Evolutionary conservation across 2,888 invertebrate genomes (phyloP), one percentile per base, ranked within the genome.

Genomic region (Diarsia rubi): DNA sequence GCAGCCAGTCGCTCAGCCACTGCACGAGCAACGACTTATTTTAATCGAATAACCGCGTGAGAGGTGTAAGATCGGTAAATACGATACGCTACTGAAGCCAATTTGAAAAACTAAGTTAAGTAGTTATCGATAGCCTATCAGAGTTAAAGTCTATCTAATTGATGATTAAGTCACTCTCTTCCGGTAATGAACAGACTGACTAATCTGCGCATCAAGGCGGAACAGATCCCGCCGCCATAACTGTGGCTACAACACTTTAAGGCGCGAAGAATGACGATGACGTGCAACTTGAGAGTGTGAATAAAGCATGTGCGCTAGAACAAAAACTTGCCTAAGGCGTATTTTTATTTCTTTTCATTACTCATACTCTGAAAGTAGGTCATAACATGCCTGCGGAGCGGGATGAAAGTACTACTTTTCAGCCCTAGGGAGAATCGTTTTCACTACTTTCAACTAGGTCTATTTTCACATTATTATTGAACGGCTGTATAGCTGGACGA

Each of bases 131-230:
- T 63, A 37, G 14, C 63, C 54, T 37, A 82, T 60, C 24, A 47
- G 59, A 67, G 45, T 63, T 68, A 68, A 69, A 65, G 57, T 54
- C 21, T 64, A 42, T 21, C 14, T 82, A 68, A 77, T 65, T 78
- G 31, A 54, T 45, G 66, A 62, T 67, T 66, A 54, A 66, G 66
- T 82, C 63, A 91, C 89, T 89, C 90, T 91, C 88, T 84, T 88
- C 88, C 83, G 85, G 83, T 91, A 91, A 92, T 90, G 89, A 86
- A 84, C 75, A 47, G n/a, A 65, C 27, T 19, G 37, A 71, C 79
- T 88, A 86, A 89, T 87, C 84, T 88, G 89, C 84, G 86, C 88
- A 85, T 79, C 84, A 80, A 89, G 77, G 90, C 90, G 91, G 91
- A 92, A 93, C 90, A 88, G 85, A 89, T 89, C 87, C 86, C 73